phyloP scores from a whole-genome alignment of 2,797 vertebrate genomes.

The Schizothorax lantsangensis region DNA sequence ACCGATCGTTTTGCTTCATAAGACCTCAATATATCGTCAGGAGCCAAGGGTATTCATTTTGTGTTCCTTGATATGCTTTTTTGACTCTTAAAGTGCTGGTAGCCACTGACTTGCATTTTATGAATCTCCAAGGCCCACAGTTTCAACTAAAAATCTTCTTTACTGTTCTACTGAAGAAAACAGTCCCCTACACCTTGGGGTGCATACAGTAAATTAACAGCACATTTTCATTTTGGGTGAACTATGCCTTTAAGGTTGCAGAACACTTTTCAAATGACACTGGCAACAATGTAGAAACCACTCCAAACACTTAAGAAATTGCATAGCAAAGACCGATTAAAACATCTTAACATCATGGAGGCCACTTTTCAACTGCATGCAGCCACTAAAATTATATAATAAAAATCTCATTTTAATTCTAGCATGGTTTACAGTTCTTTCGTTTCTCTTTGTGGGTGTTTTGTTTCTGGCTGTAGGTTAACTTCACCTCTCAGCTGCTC shows the following conservation, averaged over 20 bases:
- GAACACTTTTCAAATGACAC: not conserved
- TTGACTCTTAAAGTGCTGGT: not conserved
- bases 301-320: too few species aligned
- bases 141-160: not conserved
- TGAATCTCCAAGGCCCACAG: not conserved
- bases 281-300: too few species aligned
- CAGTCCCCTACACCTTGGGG: not conserved
- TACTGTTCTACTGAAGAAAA: not conserved
- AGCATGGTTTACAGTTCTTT: not conserved
- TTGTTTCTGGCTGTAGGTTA: not conserved
- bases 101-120: not conserved
- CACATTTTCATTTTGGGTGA: not conserved
- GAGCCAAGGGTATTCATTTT: not conserved
- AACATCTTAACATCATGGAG: not conserved
- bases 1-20: not conserved
- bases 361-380: not conserved
- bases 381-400: not conserved
- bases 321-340: too few species aligned
- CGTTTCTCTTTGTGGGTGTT: not conserved
- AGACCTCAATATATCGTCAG: not conserved
- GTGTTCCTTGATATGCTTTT: not conserved
- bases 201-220: not conserved
- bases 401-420: not conserved
- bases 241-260: not conserved
- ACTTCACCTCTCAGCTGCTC: constrained; percentile 33